Percentiles rank a stretch among this genome's conserved stretches.
These are phyloP conservation scores for Callospermophilus lateralis DNA, from an alignment of 2,113 vertebrate genomes.

Conservation along the genomic window DNA sequence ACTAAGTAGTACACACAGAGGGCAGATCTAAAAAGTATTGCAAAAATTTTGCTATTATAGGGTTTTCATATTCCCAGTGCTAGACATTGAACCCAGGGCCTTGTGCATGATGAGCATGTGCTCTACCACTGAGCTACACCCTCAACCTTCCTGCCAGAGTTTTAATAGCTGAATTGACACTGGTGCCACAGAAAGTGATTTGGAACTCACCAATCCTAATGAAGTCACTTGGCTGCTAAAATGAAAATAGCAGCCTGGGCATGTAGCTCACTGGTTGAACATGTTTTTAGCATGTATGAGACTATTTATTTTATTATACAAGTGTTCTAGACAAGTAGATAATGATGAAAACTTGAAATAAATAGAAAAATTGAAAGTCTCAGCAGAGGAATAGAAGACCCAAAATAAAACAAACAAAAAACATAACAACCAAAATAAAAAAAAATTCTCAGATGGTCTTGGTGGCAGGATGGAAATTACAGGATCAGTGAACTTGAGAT, in stretches of 20 bases:
- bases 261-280: neutral
- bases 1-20: neutral
- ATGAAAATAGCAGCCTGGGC: neutral
- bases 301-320: neutral
- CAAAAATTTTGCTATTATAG: neutral
- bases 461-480: neutral
- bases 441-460: neutral
- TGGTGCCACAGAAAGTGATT: neutral
- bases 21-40: neutral
- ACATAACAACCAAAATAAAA: too few relatives aligned
- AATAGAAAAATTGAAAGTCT: constrained; percentile 20
- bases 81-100: neutral
- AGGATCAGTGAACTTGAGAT: neutral
- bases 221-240: constrained; percentile 17
- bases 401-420: neutral
- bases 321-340: neutral
- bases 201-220: constrained; percentile 40
- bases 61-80: neutral
- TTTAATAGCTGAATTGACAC: constrained; percentile 41
- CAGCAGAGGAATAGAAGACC: constrained; percentile 1
- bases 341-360: neutral
- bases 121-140: neutral
- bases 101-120: neutral
- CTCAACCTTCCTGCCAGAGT: neutral
- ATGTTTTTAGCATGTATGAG: neutral